Evolutionary conservation across 2,888 invertebrate genomes (phyloP).

Genomic region (Noctua fimbriata): DNA sequence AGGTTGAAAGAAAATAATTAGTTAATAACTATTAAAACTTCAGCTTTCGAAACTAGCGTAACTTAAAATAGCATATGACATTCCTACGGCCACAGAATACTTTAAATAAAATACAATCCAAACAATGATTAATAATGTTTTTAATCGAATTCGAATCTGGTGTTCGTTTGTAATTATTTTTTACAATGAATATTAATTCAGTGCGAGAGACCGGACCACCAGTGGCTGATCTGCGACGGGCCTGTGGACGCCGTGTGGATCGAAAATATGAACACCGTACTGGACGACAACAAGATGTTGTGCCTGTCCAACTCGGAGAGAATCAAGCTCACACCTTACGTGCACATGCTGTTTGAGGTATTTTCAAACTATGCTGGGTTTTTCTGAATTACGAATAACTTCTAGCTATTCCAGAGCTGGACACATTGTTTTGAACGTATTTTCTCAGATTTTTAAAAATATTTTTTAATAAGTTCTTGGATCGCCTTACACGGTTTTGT

Average conservation of each 20-base stretch:
- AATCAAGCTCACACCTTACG: slow-evolving; percentile 96
- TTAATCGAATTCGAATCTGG: background rate
- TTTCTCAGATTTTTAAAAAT: background rate
- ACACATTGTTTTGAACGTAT: background rate
- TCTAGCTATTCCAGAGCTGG: background rate
- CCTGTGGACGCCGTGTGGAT: slow-evolving; percentile 98
- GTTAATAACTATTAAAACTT: background rate
- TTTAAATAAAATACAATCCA: background rate
- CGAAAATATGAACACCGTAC: slow-evolving; percentile 97
- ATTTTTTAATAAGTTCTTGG: background rate
- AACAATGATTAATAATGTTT: no score
- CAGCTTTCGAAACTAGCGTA: background rate
- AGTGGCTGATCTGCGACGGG: slow-evolving; percentile 98
- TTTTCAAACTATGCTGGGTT: background rate
- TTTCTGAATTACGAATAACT: background rate
- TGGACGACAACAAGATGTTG: slow-evolving; percentile 98
- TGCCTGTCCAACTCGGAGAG: slow-evolving; percentile 97
- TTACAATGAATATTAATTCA: slow-evolving; percentile 52
- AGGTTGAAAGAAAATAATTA: background rate
- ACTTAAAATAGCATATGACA: background rate
- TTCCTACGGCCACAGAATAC: background rate
- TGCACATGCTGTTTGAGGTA: slow-evolving; percentile 97
- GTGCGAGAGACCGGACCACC: slow-evolving; percentile 92
- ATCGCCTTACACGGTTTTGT: background rate
- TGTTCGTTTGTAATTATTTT: slow-evolving; percentile 6